Conservation (phyloP, 2,888 invertebrate genomes). For the Drosophila affinis region DNA sequence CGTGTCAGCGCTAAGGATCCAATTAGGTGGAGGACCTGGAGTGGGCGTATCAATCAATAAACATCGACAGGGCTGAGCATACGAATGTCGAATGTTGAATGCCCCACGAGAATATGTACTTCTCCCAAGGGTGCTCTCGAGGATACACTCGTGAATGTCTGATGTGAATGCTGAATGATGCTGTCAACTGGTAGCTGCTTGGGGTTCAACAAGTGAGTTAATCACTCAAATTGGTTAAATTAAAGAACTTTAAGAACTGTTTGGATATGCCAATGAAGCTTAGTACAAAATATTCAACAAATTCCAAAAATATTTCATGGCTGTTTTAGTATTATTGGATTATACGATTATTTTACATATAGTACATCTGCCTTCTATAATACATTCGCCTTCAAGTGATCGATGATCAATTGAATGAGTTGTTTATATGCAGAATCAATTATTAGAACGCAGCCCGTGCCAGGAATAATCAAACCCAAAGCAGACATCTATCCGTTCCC, state of each 20-base stretch:
- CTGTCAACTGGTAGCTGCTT: background rate
- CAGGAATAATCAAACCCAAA: slow-evolving; percentile 19
- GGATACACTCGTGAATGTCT: slow-evolving; percentile 8
- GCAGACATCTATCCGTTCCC: background rate
- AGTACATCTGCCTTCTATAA: no score
- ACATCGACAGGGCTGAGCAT: background rate
- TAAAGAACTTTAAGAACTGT: no score
- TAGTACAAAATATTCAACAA: no score
- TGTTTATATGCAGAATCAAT: slow-evolving; percentile 17
- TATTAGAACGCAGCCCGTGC: slow-evolving; percentile 42
- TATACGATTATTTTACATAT: no score
- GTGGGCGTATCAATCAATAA: slow-evolving; percentile 30
- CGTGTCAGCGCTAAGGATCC: slow-evolving; percentile 59
- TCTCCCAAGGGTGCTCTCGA: slow-evolving; percentile 31
- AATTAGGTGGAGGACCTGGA: slow-evolving; percentile 31
- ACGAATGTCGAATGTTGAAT: slow-evolving; percentile 1
- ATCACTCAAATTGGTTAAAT: background rate
- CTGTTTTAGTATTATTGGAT: background rate
- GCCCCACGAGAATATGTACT: slow-evolving; percentile 17
- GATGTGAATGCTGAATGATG: background rate
- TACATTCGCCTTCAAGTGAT: background rate
- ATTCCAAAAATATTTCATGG: background rate
- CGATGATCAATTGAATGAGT: slow-evolving; percentile 17
- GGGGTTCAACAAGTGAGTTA: background rate
- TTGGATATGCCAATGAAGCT: no score